Conservation (phyloP, 2,113 vertebrate species). For the Solea solea region DNA sequence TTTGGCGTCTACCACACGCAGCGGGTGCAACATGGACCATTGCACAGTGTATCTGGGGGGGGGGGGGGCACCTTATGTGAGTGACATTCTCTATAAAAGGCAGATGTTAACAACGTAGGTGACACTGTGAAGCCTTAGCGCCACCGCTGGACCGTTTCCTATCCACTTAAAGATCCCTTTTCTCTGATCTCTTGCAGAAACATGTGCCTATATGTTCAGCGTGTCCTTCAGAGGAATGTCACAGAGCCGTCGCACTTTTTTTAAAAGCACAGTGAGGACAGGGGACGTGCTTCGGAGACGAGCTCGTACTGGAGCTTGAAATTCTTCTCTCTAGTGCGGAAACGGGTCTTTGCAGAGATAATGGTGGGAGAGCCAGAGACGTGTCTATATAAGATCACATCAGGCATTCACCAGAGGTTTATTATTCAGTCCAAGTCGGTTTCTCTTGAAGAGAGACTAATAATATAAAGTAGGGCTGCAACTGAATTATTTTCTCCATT, state of each 20-base stretch:
- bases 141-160: conserved; percentile 48
- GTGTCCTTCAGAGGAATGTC: conserved; percentile 59
- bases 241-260: conserved; percentile 32
- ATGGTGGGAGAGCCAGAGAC: neutral
- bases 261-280: conserved; percentile 36
- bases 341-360: conserved; percentile 11
- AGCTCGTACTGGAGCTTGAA: conserved; percentile 10
- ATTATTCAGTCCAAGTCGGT: too few species aligned
- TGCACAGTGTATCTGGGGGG: conserved; percentile 39
- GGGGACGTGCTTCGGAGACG: conserved; percentile 5
- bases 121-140: conserved; percentile 25
- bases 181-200: conserved; percentile 34
- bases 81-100: conserved; percentile 51
- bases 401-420: too few species aligned
- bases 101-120: conserved; percentile 59
- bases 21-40: conserved; percentile 37
- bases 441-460: too few species aligned
- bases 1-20: conserved; percentile 16
- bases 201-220: conserved; percentile 30
- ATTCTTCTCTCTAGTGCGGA: conserved; percentile 7
- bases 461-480: too few species aligned
- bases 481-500: too few species aligned
- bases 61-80: conserved; percentile 43
- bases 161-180: conserved; percentile 52
- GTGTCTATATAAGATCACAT: too few species aligned